Conservation (phyloP, 2,888 invertebrate genomes). For the Lithophane semibrunnea region DNA sequence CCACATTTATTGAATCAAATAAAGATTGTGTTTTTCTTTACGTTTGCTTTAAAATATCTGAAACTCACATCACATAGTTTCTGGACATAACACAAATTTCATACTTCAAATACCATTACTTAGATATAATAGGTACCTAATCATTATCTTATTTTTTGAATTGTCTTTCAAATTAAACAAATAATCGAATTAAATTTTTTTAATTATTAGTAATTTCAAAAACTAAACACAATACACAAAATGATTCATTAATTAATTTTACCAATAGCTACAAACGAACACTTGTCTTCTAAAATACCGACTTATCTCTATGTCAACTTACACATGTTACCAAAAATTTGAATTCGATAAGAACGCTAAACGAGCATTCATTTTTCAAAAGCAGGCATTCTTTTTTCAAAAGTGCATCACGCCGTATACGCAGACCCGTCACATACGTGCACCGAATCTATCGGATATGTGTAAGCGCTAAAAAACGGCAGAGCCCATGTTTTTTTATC, state of each 20-base stretch:
- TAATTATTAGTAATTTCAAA: too few relatives aligned
- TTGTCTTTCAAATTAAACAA: not conserved
- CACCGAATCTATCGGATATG: conserved; percentile 81
- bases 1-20: not conserved
- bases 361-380: conserved; percentile 13
- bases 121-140: not conserved
- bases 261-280: too few relatives aligned
- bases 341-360: not conserved
- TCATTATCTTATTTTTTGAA: not conserved
- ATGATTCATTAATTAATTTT: too few relatives aligned
- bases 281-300: not conserved
- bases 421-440: conserved; percentile 71
- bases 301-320: not conserved
- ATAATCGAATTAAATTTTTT: not conserved
- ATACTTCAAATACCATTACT: not conserved
- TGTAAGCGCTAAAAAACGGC: conserved; percentile 83
- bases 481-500: conserved; percentile 79
- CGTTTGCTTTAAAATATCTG: not conserved
- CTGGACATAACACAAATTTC: not conserved
- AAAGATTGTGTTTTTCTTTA: not conserved
- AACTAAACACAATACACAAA: not conserved
- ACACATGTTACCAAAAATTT: not conserved
- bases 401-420: conserved; percentile 60
- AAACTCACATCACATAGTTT: not conserved
- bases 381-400: conserved; percentile 2